These are phyloP conservation scores for Lissonota sp. DNA, from an alignment of 2,888 invertebrate genomes.

Conservation along the genomic window DNA sequence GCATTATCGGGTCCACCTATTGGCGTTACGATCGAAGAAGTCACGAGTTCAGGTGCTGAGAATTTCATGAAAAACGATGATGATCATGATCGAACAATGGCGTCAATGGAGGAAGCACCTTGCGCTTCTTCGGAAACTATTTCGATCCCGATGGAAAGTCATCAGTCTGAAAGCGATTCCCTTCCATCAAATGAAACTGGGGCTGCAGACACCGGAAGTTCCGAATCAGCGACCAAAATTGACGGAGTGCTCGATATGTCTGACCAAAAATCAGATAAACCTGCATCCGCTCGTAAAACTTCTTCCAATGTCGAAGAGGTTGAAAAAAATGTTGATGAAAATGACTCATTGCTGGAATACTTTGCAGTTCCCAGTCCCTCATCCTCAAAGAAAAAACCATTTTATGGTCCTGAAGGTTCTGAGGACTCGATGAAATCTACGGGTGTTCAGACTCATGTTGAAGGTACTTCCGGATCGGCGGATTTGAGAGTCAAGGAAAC, in stretches of 20 bases:
- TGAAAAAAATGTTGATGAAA: not conserved
- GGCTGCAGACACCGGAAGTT: constrained; percentile 4
- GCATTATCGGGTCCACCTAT: constrained; percentile 68
- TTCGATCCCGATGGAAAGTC: constrained; percentile 21
- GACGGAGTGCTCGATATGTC: not conserved
- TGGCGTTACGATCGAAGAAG: constrained; percentile 78
- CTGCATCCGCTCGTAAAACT: not conserved
- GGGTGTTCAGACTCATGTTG: not conserved
- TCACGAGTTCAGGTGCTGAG: constrained; percentile 67
- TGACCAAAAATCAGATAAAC: not conserved
- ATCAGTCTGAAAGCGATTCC: not conserved
- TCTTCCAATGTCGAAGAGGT: not conserved
- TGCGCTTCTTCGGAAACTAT: constrained; percentile 12
- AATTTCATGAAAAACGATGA: constrained; percentile 38
- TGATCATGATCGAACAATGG: constrained; percentile 26
- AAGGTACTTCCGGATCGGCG: constrained; percentile 7
- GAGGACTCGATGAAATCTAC: constrained; percentile 57
- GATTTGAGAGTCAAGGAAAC: not conserved
- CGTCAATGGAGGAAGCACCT: too few species aligned
- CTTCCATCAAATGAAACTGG: not conserved
- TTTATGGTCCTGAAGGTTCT: constrained; percentile 55
- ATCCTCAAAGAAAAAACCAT: constrained; percentile 9
- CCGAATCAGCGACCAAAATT: not conserved
- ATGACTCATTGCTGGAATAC: not conserved
- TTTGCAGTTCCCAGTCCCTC: constrained; percentile 7